Evolutionary conservation across 1,140 invertebrate species (phyloP).

Genomic region (Nephila pilipes): DNA sequence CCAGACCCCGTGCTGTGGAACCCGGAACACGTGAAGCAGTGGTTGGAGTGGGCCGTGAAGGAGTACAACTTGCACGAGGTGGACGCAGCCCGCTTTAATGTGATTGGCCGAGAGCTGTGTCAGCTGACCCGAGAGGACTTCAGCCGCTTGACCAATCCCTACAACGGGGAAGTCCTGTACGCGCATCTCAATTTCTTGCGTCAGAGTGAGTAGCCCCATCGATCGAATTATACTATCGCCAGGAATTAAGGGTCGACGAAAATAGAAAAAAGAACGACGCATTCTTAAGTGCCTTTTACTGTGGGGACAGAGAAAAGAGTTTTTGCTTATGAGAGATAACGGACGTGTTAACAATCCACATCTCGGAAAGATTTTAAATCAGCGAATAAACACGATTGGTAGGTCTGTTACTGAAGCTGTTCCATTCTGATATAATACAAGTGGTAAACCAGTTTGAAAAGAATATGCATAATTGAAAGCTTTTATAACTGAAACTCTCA

Average conservation of each 20-base stretch:
- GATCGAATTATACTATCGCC: background rate
- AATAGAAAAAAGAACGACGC: background rate
- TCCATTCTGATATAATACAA: no score
- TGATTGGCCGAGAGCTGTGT: constrained; percentile 84
- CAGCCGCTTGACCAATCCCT: constrained; percentile 78
- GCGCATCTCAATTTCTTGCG: constrained; percentile 80
- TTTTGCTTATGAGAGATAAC: background rate
- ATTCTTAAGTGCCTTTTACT: background rate
- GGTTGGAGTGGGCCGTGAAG: constrained; percentile 86
- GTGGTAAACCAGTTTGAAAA: no score
- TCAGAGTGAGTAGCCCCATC: constrained; percentile 78
- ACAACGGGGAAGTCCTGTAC: constrained; percentile 79
- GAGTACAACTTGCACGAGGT: constrained; percentile 84
- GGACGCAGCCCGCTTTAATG: constrained; percentile 83
- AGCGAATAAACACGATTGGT: no score
- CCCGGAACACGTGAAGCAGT: constrained; percentile 84
- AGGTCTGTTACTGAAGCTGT: no score
- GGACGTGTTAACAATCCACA: background rate
- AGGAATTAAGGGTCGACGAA: background rate
- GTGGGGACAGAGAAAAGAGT: background rate
- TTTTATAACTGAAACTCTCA: no score
- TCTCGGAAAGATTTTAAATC: background rate
- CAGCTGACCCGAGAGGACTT: constrained; percentile 81
- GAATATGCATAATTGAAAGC: no score
- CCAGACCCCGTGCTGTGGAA: constrained; percentile 86